A percentile compares a stretch with the other conserved stretches of the same genome.
Evolutionary conservation across 1,140 invertebrate species (phyloP).

Genomic region (Drosophila asahinai): DNA sequence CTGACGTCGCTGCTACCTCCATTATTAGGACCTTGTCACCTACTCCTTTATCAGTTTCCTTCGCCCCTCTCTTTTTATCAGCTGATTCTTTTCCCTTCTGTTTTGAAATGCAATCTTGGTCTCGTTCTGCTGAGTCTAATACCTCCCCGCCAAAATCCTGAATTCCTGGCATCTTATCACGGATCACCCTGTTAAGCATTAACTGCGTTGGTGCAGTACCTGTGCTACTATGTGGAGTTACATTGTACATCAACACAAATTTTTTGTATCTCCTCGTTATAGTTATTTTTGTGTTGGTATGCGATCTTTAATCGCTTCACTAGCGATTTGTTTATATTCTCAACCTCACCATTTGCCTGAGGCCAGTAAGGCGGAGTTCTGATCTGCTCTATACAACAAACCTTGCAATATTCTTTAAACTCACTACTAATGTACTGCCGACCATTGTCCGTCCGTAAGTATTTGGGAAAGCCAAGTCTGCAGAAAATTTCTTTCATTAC

Average conservation of each 20-base stretch:
- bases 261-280: slow-evolving; percentile 2
- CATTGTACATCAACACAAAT: slow-evolving; percentile 17
- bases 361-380: slow-evolving; percentile 63
- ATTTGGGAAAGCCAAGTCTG: slow-evolving; percentile 36
- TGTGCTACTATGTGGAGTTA: slow-evolving; percentile 53
- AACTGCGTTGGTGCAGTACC: slow-evolving; percentile 45
- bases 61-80: slow-evolving; percentile 10
- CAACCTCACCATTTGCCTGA: slow-evolving; percentile 69
- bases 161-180: slow-evolving; percentile 40
- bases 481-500: slow-evolving; percentile 40
- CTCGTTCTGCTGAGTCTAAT: slow-evolving; percentile 32
- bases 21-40: slow-evolving; percentile 9
- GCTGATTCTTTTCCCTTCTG: slow-evolving; percentile 1
- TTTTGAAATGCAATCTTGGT: slow-evolving; percentile 15
- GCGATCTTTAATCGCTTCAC: slow-evolving; percentile 39
- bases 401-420: slow-evolving; percentile 43
- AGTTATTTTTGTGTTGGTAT: slow-evolving; percentile 5
- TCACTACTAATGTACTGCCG: slow-evolving; percentile 25
- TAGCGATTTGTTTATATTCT: slow-evolving; percentile 45
- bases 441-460: slow-evolving; percentile 31
- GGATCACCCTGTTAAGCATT: slow-evolving; percentile 44
- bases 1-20: neutral
- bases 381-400: slow-evolving; percentile 25
- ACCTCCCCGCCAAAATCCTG: slow-evolving; percentile 24
- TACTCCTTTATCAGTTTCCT: slow-evolving; percentile 6